Conservation (phyloP, 2,113 vertebrate genomes). For the Galeopterus variegatus region DNA sequence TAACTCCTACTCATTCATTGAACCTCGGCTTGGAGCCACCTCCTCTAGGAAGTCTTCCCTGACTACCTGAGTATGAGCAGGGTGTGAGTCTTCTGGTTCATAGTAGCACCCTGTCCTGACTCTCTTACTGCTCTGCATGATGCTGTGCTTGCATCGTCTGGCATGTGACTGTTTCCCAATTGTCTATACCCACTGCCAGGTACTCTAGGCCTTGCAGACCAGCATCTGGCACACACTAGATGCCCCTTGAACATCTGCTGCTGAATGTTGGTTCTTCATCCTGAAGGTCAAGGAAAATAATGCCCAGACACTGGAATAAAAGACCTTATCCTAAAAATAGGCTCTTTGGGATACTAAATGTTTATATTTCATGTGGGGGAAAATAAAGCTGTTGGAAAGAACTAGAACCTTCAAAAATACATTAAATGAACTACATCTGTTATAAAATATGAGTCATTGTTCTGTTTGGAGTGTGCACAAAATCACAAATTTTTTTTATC, state of each 20-base stretch:
- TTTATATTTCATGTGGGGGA: background rate
- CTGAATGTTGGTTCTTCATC: background rate
- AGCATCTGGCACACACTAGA: background rate
- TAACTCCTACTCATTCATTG: background rate
- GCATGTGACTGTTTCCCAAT: background rate
- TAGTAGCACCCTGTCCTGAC: too few species aligned
- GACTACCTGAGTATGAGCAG: background rate
- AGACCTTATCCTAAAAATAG: slow-evolving; percentile 37
- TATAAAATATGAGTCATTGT: slow-evolving; percentile 2
- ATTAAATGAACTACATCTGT: background rate
- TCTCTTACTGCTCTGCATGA: fast-evolving
- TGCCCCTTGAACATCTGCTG: background rate
- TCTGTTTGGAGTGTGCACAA: background rate
- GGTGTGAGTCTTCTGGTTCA: background rate
- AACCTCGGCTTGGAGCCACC: background rate
- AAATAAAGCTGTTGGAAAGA: background rate
- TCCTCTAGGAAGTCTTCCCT: background rate
- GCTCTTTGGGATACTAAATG: background rate
- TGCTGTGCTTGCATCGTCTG: background rate
- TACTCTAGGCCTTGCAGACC: background rate
- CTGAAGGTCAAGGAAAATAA: background rate
- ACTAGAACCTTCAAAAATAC: slow-evolving; percentile 28
- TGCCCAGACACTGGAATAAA: background rate
- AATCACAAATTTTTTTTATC: slow-evolving; percentile 26
- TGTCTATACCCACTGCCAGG: background rate